Conservation (phyloP, 2,113 vertebrate genomes). For the Dolichotis patagonum region DNA sequence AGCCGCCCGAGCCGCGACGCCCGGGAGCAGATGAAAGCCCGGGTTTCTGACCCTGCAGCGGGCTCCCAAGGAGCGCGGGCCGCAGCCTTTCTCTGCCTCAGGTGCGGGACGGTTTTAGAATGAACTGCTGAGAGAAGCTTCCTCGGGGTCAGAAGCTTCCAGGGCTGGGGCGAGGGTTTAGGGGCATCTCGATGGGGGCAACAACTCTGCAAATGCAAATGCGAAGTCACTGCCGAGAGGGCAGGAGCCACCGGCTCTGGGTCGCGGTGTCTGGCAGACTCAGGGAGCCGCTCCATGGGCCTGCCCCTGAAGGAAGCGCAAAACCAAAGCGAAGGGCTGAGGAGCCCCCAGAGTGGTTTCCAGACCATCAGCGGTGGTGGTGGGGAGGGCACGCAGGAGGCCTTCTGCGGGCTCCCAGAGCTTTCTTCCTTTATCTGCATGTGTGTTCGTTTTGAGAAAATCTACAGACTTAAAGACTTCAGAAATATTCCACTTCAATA, state of each 20-base stretch:
- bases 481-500: slow-evolving; percentile 48
- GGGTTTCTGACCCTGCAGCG: slow-evolving; percentile 82
- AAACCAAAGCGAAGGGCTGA: neutral
- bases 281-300: neutral
- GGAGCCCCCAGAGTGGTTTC: neutral
- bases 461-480: slow-evolving; percentile 5
- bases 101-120: slow-evolving; percentile 90
- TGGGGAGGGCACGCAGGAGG: neutral
- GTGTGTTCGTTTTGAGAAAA: neutral
- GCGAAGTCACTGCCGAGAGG: neutral
- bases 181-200: slow-evolving; percentile 36
- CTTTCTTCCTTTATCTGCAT: neutral
- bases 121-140: slow-evolving; percentile 89
- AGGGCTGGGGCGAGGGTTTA: neutral
- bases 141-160: slow-evolving; percentile 38
- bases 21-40: slow-evolving; percentile 68
- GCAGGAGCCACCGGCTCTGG: neutral
- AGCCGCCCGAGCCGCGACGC: slow-evolving; percentile 26
- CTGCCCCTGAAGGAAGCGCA: neutral
- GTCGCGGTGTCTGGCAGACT: neutral
- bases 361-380: neutral
- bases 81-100: slow-evolving; percentile 84
- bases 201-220: neutral
- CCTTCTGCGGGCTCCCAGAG: neutral
- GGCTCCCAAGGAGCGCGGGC: slow-evolving; percentile 67